Conservation (phyloP, 2,797 vertebrate species). For the Siniperca obscura region DNA sequence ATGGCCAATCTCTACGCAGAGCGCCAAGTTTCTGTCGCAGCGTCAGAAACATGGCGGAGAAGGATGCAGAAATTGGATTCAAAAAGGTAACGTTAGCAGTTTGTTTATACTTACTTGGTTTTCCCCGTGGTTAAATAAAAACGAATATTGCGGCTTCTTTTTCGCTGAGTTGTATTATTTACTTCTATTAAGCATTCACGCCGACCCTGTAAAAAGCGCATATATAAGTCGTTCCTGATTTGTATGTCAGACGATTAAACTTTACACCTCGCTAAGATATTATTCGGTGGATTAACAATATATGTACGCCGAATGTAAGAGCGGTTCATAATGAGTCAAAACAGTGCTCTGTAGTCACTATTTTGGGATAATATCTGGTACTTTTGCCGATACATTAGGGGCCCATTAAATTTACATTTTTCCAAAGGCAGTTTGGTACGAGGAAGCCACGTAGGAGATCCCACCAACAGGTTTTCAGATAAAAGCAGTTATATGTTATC, state of each 20-base stretch:
- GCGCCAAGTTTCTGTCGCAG: slow-evolving; percentile 56
- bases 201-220: background rate
- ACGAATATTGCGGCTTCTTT: accelerated
- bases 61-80: slow-evolving; percentile 65
- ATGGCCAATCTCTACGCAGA: slow-evolving; percentile 50
- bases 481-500: background rate
- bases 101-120: accelerated
- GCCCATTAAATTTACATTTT: background rate
- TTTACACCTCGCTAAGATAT: background rate
- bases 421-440: slow-evolving; percentile 3
- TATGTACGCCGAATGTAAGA: slow-evolving; percentile 35
- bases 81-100: slow-evolving; percentile 76
- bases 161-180: background rate
- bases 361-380: accelerated
- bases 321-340: background rate
- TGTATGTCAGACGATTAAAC: background rate
- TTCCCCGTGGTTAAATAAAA: background rate
- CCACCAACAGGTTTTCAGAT: background rate
- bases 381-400: accelerated
- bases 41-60: slow-evolving; percentile 73
- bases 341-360: accelerated
- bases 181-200: background rate
- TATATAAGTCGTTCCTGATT: background rate
- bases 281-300: background rate
- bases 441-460: background rate